phyloP scores from a whole-genome alignment of 2,888 invertebrate species.

The Acleris laterana region DNA sequence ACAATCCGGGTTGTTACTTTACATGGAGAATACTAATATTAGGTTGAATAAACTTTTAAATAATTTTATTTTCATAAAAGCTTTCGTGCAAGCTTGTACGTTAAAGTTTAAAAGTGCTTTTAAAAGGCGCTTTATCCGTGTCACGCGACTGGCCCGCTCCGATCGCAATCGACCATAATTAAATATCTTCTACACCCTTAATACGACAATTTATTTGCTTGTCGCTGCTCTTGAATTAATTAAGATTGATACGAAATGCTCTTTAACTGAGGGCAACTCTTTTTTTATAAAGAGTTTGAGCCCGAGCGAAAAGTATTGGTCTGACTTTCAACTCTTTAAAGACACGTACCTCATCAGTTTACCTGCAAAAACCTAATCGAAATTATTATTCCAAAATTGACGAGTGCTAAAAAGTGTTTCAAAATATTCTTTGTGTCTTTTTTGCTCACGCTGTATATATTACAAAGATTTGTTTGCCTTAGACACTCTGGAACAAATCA shows the following conservation, averaged over 20 bases:
- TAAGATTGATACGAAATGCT: slow-evolving; percentile 76
- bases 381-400: too few species aligned
- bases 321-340: not conserved
- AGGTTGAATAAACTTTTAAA: too few species aligned
- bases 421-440: too few species aligned
- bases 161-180: slow-evolving; percentile 79
- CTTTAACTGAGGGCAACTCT: slow-evolving; percentile 55
- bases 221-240: slow-evolving; percentile 68
- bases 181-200: slow-evolving; percentile 78
- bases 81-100: slow-evolving; percentile 50
- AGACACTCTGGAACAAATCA: too few species aligned
- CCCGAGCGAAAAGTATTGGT: slow-evolving; percentile 2
- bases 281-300: slow-evolving; percentile 53
- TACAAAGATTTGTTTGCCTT: too few species aligned
- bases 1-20: too few species aligned
- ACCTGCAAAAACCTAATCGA: too few species aligned
- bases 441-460: too few species aligned
- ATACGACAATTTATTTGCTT: slow-evolving; percentile 77
- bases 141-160: slow-evolving; percentile 72
- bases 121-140: slow-evolving; percentile 64
- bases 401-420: too few species aligned
- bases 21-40: too few species aligned
- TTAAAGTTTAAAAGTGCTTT: slow-evolving; percentile 51
- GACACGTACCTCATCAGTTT: too few species aligned
- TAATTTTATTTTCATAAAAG: not conserved